Evolutionary conservation across 2,888 invertebrate species (phyloP), one percentile per base, ranked within the genome.

Genomic region (Oscheius sp.): DNA sequence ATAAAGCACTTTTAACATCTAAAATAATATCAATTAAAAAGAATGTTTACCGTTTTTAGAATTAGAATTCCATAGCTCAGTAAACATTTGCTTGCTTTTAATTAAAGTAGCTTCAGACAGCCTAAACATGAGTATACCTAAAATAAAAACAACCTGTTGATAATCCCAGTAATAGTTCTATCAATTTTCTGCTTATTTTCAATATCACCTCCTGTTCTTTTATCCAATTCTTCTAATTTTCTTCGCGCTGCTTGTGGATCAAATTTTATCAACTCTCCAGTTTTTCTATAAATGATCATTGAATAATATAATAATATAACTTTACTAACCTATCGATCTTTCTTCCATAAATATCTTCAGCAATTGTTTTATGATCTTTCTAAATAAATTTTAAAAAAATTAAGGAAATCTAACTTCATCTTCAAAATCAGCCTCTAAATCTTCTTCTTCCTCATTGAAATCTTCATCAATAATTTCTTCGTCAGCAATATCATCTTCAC

Each of bases 321-420:
- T 8, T 51, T 41, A 22, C 59, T 17, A 8, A 62, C 65, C 67
- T 67, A 22, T 79, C 73, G 36, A 79, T 68, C 56, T 72, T 75
- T 38, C 77, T 67, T 12, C 79, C 79, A 62, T 79, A 79, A 57
- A 79, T 79, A 54, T 79, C 79, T 45, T 77, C 71, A 2, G 67
- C 22, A 59, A 64, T 65, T 49, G 65, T 20, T 33, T 38, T 62
- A 30, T 69, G 51, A n/a, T 63, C 59, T 56, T 73, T 69, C 5
- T 36, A 50, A 28, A 17, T 56, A 49, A 32, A 3, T 4, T 4
- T 17, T 6, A 41, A 41, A 17, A 17, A 41, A 14, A 17, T 41
- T 14, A 41, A 6, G 4, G 3, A 41, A 41, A 17, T 2, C 14
- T 2, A 32, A 14, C 17, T 14, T 50, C 70, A 12, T 61, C 70